phyloP scores from a whole-genome alignment of 1,140 invertebrate genomes.

The Drosophila willistoni region DNA sequence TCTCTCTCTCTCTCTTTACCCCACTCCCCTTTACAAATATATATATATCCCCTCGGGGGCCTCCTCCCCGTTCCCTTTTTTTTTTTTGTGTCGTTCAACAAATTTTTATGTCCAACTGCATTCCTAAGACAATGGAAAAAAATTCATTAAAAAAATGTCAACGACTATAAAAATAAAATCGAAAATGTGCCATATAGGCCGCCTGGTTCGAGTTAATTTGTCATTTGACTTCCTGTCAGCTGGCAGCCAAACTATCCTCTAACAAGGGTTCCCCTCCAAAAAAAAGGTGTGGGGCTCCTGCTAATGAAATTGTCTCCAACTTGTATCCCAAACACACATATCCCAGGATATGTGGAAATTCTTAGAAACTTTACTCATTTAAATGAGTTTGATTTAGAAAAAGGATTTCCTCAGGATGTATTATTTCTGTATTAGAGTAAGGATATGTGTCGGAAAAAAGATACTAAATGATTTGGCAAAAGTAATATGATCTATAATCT shows the following conservation, averaged over 20 bases:
- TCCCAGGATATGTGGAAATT: too few relatives aligned
- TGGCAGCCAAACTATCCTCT: slow-evolving; percentile 27
- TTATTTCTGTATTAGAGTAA: too few relatives aligned
- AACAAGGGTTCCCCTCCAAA: background rate
- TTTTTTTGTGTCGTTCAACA: slow-evolving; percentile 15
- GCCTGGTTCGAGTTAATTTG: slow-evolving; percentile 66
- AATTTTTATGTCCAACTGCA: slow-evolving; percentile 32
- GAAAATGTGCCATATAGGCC: slow-evolving; percentile 24
- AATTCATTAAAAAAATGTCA: slow-evolving; percentile 62
- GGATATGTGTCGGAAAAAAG: too few relatives aligned
- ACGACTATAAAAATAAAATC: slow-evolving; percentile 65
- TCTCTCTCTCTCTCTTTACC: background rate
- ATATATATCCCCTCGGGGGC: background rate
- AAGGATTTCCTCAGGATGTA: too few relatives aligned
- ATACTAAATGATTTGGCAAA: too few relatives aligned
- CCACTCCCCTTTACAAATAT: background rate
- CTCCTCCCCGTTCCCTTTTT: background rate
- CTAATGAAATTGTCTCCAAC: background rate
- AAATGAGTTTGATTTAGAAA: too few relatives aligned
- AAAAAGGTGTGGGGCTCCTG: background rate
- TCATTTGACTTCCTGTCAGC: slow-evolving; percentile 80
- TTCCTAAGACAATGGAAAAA: slow-evolving; percentile 23
- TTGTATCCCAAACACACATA: background rate
- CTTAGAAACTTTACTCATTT: too few relatives aligned
- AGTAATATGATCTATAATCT: too few relatives aligned